Base-by-base conservation (phyloP, 2,888 invertebrate genomes). In the Sicus ferrugineus region DNA sequence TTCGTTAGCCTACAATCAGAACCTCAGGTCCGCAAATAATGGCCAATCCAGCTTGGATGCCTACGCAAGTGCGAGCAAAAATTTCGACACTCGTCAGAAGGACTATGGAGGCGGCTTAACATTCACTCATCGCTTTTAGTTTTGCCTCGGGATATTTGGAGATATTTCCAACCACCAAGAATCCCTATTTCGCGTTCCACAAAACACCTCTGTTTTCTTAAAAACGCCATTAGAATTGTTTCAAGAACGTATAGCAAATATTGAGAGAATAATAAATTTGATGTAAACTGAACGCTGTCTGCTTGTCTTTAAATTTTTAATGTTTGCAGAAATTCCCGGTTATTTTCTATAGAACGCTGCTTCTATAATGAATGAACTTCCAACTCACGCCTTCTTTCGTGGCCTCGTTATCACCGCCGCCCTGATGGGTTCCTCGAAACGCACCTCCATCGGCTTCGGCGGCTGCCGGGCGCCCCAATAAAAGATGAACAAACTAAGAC, bases 401-500 rank as follows among this genome's bases (percentile, higher is more conserved):
- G 72, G 88, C 77, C 83, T 89, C 87, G 91, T 91, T 71, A 93
- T 89, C 58, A 91, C 88, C 21, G 89, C 89, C 0, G 90, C 87
- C 75, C 89, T 83, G 85, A 89, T 77, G 7, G 85, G 85, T 64
- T 85, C 85, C 46, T 78, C 77, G 62, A 85, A 82, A 11, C 77
- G 74, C 2, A 82, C 34, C 16, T 75, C 75, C 0, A 70, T 65
- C 2, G 75, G 84, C 83, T 58, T 87, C 77, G 75, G 88, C 85
- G 73, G 90, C 84, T 23, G 84, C 78, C 63, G 87, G 28, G 87
- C 86, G 0, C 90, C 88, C 91, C 91, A 92, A 80, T 89, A 89
- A 82, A 92, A 92, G 67, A 92, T 88, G 78, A 90, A 92, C 58
- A 91, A 75, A 71, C 81, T 84, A 3, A 85, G 75, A 2, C 85